Conservation (phyloP, 2,797 vertebrate genomes). For the Graptemys geographica region DNA sequence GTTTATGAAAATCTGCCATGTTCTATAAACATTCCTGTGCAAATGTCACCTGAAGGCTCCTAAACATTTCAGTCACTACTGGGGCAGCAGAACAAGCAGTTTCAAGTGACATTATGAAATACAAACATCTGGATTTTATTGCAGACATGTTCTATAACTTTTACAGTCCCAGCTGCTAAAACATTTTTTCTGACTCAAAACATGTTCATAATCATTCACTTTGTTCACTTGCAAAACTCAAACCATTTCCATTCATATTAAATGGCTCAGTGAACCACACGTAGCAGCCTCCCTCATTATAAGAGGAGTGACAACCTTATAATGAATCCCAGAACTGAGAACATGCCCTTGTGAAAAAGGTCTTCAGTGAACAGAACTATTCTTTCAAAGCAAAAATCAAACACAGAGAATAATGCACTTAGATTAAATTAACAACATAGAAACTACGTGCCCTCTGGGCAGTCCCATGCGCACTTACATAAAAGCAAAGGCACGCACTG, state of each 20-base stretch:
- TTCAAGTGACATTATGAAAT: not conserved
- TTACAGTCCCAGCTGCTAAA: not conserved
- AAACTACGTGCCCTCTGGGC: not conserved
- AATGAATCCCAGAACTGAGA: not conserved
- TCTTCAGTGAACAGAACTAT: not conserved
- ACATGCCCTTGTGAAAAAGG: not conserved
- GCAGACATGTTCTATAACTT: not conserved
- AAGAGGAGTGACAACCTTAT: not conserved
- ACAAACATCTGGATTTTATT: constrained; percentile 69
- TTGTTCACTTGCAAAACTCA: constrained; percentile 44
- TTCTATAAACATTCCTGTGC: not conserved
- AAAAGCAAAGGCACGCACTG: not conserved
- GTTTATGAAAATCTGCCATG: constrained; percentile 10
- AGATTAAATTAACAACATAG: constrained; percentile 10
- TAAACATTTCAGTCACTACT: constrained; percentile 19
- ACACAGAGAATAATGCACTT: not conserved
- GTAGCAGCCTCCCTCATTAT: not conserved
- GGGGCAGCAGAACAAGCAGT: not conserved
- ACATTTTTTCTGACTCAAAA: not conserved
- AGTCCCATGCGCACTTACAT: not conserved
- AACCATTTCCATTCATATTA: constrained; percentile 5
- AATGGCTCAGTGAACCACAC: constrained; percentile 28
- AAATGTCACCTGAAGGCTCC: not conserved
- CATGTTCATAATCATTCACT: constrained; percentile 45
- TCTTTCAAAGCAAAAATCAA: constrained; percentile 33